phyloP scores from a whole-genome alignment of 2,797 vertebrate genomes.

The Hyperoplus immaculatus region DNA sequence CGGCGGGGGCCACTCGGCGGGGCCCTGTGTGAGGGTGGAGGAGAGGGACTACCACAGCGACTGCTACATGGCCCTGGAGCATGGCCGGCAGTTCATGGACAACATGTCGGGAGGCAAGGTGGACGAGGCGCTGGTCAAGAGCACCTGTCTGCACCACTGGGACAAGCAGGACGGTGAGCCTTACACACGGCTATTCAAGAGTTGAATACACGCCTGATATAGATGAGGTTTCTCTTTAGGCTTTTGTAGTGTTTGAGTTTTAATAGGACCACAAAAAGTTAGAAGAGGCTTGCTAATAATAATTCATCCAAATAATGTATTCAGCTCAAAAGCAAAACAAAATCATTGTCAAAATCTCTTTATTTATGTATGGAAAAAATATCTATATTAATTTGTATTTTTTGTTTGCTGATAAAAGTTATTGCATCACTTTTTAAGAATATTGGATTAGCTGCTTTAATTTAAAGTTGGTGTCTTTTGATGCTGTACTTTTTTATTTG shows the following conservation, averaged over 20 bases:
- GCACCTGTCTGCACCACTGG: conserved; percentile 97
- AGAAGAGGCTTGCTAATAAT: background rate
- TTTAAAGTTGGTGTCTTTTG: no score
- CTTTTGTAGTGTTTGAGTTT: background rate
- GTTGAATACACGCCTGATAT: no score
- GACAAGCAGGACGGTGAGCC: conserved; percentile 93
- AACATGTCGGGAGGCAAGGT: conserved; percentile 99
- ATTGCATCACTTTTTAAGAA: no score
- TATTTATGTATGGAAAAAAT: background rate
- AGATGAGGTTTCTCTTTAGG: background rate
- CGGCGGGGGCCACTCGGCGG: conserved; percentile 71
- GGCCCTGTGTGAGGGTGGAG: conserved; percentile 89
- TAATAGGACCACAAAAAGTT: background rate
- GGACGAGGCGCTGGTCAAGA: conserved; percentile 96
- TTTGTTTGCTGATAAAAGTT: no score
- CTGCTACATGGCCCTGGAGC: conserved; percentile 97
- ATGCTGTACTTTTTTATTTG: no score
- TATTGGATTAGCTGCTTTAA: no score
- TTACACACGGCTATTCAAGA: no score
- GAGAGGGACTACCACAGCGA: conserved; percentile 96
- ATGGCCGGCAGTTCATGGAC: conserved; percentile 99
- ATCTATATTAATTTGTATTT: no score
- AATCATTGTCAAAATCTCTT: background rate
- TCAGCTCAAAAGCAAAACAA: background rate
- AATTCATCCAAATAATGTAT: background rate